Conservation (phyloP, 2,797 vertebrate species). For the Cynodonichthys magdalenae region DNA sequence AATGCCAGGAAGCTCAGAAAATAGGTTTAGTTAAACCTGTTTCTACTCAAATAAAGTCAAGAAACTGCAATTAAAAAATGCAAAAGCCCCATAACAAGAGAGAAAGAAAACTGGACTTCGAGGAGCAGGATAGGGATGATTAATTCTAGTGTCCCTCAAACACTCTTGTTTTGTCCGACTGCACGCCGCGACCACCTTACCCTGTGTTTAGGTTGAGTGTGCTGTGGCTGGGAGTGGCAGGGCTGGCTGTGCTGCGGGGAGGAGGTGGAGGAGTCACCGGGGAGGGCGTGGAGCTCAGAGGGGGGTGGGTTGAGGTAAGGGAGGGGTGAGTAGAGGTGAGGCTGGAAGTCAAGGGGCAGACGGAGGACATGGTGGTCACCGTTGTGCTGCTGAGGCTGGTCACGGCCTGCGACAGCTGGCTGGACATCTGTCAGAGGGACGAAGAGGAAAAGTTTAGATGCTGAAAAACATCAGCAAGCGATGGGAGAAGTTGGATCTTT, state of each 20-base stretch:
- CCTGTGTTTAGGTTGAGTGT: conserved; percentile 89
- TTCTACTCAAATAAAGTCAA: neutral
- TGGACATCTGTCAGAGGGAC: conserved; percentile 74
- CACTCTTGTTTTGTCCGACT: no score
- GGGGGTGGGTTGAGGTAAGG: conserved; percentile 77
- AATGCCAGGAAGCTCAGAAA: neutral
- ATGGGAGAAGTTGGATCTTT: neutral
- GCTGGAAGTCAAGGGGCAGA: conserved; percentile 86
- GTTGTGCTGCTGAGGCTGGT: conserved; percentile 91
- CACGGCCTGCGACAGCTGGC: conserved; percentile 87
- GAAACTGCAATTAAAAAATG: neutral
- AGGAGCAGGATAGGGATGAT: neutral
- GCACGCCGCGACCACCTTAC: conserved; percentile 72
- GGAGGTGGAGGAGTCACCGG: conserved; percentile 87
- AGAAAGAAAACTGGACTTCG: neutral
- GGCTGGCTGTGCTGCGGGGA: conserved; percentile 87
- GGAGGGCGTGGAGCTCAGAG: conserved; percentile 85
- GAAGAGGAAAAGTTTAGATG: neutral
- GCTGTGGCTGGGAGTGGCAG: conserved; percentile 87
- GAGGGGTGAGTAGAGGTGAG: conserved; percentile 83
- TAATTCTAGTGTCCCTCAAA: no score
- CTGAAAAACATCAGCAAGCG: neutral
- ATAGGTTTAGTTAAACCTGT: neutral
- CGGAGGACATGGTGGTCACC: conserved; percentile 89
- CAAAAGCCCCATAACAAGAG: neutral